Evolutionary conservation across 2,888 invertebrate genomes (phyloP), one percentile per base, ranked within the genome.

Genomic region (Metopia argyrocephala): DNA sequence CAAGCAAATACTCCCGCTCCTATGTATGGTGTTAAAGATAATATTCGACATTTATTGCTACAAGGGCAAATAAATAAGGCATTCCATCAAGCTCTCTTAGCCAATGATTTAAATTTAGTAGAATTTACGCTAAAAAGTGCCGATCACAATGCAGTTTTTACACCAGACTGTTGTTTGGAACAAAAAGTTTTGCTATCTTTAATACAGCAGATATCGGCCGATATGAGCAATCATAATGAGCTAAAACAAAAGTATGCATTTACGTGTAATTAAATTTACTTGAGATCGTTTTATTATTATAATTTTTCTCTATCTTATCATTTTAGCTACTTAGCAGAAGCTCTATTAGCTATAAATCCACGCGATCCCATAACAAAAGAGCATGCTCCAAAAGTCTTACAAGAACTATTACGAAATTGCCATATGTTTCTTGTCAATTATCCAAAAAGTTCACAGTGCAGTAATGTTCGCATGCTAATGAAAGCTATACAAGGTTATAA

Each of bases 171-270:
- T 86, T 92, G 93, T 25, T 93, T 98, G 76, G 94, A 95, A 84
- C 98, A 98, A 90, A 96, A 96, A 85, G 97, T 98, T 76, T 92
- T 98, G 83, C 92, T 99, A 66, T 97, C 98, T 3, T 93, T 99
- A 28, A 96, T 99, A 85, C 98, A 98, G 88, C 98, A 98, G 90
- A 93, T 98, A 21, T 96, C 97, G 20, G 95, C 96, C 0, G 98
- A 98, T 88, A 93, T 98, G 91, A 92, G 93, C 82, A 94, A 94
- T 83, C 94, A 97, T 86, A 96, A 96, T 12, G 95, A 96, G 86
- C 91, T 95, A 20, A 97, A 96, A 91, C 93, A 95, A 85, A 94
- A 93, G 96, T 96, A 91, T 90, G 90, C 18, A n/a, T 38, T 21
- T 45, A n/a, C 45, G 6, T 27, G 4, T 38, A 1, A 38, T 59